These are phyloP conservation scores for Melanchra persicariae DNA, from an alignment of 2,888 invertebrate genomes.

Conservation along the genomic window DNA sequence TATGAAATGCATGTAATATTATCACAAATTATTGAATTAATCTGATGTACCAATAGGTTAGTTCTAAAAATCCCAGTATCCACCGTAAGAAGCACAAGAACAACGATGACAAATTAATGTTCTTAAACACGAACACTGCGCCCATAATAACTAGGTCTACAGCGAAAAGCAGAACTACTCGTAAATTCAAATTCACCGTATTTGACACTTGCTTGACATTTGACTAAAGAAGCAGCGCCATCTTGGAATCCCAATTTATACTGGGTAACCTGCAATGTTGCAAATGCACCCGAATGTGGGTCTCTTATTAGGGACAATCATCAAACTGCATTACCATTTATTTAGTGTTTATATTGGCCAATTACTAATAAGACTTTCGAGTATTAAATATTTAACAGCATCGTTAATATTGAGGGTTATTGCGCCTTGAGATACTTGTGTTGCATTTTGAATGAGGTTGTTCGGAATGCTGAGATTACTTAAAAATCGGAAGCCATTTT, in stretches of 20 bases:
- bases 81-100: constrained; percentile 29
- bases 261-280: constrained; percentile 33
- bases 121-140: not conserved
- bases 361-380: constrained; percentile 61
- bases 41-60: not conserved
- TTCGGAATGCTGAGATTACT: not conserved
- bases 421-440: constrained; percentile 12
- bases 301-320: constrained; percentile 65
- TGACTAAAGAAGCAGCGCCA: constrained; percentile 8
- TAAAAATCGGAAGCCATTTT: not conserved
- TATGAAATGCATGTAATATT: too few species aligned
- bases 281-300: constrained; percentile 47
- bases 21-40: too few species aligned
- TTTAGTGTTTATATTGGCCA: constrained; percentile 43
- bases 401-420: constrained; percentile 12
- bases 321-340: constrained; percentile 41
- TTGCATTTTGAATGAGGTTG: not conserved
- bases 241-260: constrained; percentile 15
- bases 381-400: constrained; percentile 33
- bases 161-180: not conserved
- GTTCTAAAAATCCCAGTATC: constrained; percentile 2
- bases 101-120: constrained; percentile 43
- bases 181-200: not conserved
- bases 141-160: constrained; percentile 13
- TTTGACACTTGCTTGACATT: constrained; percentile 14